Base-by-base conservation (phyloP, 2,888 invertebrate genomes). In the Aricia artaxerxes region DNA sequence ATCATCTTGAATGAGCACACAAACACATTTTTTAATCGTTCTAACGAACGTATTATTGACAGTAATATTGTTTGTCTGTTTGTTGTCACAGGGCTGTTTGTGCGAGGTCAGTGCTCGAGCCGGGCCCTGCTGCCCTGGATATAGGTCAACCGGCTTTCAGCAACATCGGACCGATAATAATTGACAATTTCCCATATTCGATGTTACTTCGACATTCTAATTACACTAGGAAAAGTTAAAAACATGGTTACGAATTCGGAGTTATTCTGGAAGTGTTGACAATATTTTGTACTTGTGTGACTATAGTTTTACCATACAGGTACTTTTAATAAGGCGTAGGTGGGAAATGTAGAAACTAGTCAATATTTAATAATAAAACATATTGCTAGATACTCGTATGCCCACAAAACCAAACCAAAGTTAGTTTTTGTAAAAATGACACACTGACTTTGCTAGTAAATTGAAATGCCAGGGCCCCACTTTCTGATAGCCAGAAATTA, bases 91-190 rank as follows among this genome's bases (percentile, higher is more conserved):
- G 13, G 11, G 60, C 31, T 61, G 61, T 77, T 60, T 77, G 24
- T 60, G 5, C 69, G 69, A 69, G 69, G 69, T 69, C 35, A 69
- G 69, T 69, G 69, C 4, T 69, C 61, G 57, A 16, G 5, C 57
- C 61, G 57, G 4, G 5, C 57, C 64, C 9, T 31, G 31, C 35
- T 16, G 38, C 31, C 53, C 77, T 44, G 4, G n/a, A 73, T 44
- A 44, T 73, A 73, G 73, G 73, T n/a, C 73, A 73, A 73, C 44
- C 2, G 44, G 44, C 38, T 44, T 73, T 24, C 73, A 73, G 40
- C 1, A 73, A 44, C 73, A 44, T 73, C 24, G 44, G 2, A 61
- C 7, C 35, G 35, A 69, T 69, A 69, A 69, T 69, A 69, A 69
- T 69, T 69, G 69, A 4, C 69, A 16, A 69, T 69, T 69, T 69